Conservation (phyloP, 2,888 invertebrate species). For the Lepidochrysops patricia region DNA sequence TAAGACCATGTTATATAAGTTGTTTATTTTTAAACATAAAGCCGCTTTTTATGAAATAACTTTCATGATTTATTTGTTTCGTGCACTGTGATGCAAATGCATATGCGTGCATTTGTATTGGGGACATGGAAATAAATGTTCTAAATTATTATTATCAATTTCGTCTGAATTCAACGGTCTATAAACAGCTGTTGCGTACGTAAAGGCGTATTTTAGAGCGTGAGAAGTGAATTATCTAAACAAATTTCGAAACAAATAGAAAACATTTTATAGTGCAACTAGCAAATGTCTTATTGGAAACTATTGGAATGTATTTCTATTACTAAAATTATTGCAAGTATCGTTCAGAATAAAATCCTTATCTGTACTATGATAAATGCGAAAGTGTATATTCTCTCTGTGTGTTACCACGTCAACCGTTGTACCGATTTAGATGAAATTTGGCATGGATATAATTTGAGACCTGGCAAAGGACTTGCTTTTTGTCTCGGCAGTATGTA, state of each 20-base stretch:
- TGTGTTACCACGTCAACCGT: too few species aligned
- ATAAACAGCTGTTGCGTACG: not conserved
- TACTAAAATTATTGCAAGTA: not conserved
- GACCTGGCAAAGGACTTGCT: too few species aligned
- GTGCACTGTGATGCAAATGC: not conserved
- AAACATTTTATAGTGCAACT: not conserved
- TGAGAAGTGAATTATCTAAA: not conserved
- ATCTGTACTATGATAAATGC: too few species aligned
- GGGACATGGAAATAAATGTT: not conserved
- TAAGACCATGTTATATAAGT: constrained; percentile 4
- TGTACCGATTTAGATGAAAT: too few species aligned
- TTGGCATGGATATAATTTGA: too few species aligned
- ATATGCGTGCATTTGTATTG: not conserved
- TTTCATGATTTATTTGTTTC: not conserved
- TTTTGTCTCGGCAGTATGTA: too few species aligned
- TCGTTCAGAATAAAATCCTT: not conserved
- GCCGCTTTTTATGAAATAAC: not conserved
- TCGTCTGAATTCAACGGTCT: not conserved
- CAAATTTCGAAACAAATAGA: not conserved
- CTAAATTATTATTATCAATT: not conserved
- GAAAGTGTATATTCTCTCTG: too few species aligned
- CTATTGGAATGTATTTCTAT: not conserved
- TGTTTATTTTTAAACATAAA: not conserved
- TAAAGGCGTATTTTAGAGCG: not conserved
- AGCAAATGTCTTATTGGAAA: not conserved